phyloP scores from a whole-genome alignment of 2,888 invertebrate species.

The Lycophotia porphyrea region DNA sequence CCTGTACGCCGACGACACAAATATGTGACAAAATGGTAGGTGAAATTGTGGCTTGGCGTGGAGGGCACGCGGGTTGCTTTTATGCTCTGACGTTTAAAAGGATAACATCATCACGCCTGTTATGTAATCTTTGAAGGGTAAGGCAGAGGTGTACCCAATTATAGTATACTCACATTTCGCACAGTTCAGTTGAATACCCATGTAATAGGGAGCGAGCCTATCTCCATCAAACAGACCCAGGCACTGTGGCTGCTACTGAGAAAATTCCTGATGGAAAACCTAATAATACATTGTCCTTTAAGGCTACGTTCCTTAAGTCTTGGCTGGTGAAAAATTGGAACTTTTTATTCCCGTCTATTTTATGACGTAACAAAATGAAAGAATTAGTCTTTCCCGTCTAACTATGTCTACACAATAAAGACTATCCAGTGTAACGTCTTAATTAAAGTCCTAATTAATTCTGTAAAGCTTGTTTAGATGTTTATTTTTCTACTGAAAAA shows the following conservation, averaged over 20 bases:
- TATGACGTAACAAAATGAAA: not conserved
- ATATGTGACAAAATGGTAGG: too few relatives aligned
- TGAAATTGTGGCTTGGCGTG: too few relatives aligned
- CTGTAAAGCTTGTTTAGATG: not conserved
- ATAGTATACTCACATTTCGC: not conserved
- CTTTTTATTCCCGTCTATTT: not conserved
- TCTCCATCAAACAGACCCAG: not conserved
- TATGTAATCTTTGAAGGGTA: too few relatives aligned
- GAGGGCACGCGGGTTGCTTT: too few relatives aligned
- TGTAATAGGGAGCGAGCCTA: not conserved
- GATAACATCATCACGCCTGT: too few relatives aligned
- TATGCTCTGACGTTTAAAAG: too few relatives aligned
- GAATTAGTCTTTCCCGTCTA: not conserved
- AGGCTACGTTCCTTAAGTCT: not conserved
- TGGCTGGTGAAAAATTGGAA: not conserved
- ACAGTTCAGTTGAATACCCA: not conserved
- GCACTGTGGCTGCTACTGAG: not conserved
- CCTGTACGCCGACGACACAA: too few relatives aligned
- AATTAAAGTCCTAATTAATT: conserved; percentile 11
- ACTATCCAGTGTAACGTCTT: not conserved
- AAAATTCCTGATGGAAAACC: not conserved
- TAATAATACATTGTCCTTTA: not conserved
- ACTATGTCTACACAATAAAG: not conserved
- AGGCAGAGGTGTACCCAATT: not conserved
- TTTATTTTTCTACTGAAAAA: not conserved